phyloP scores from a whole-genome alignment of 2,888 invertebrate genomes.

The Erebia epiphron region DNA sequence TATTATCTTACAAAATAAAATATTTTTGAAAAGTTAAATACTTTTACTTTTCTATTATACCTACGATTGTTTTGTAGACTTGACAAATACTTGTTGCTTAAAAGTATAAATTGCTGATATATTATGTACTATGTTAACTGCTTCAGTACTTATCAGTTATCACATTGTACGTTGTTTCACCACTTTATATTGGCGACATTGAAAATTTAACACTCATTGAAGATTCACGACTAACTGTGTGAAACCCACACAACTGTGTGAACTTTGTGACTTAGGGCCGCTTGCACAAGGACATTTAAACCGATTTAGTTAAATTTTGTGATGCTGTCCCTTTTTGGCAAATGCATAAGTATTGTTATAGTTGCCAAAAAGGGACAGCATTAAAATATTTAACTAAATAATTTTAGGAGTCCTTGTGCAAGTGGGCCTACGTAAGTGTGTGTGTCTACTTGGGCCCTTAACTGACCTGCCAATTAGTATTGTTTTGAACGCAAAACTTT shows the following conservation, averaged over 20 bases:
- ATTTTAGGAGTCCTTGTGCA: too few species aligned
- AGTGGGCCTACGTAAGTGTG: too few species aligned
- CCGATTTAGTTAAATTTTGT: too few species aligned
- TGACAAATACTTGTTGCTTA: neutral
- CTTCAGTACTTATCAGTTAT: slow-evolving; percentile 10
- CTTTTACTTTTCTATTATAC: neutral
- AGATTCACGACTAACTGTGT: too few species aligned
- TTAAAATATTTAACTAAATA: too few species aligned
- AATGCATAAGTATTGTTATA: too few species aligned
- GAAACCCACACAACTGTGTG: too few species aligned
- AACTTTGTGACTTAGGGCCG: too few species aligned
- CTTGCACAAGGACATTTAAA: too few species aligned
- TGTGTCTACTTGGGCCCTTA: too few species aligned
- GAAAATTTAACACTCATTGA: neutral
- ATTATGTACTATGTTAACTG: neutral
- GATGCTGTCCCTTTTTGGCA: too few species aligned
- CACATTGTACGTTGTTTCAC: slow-evolving; percentile 9
- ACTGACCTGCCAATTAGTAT: neutral
- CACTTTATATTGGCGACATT: neutral
- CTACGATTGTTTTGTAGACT: neutral
- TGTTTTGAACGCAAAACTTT: slow-evolving; percentile 1
- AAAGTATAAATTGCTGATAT: neutral
- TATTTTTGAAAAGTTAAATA: slow-evolving; percentile 8
- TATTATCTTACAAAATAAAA: slow-evolving; percentile 13
- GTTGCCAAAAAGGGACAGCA: too few species aligned